Conservation (phyloP, 2,113 vertebrate species). For the Psettodes erumei region DNA sequence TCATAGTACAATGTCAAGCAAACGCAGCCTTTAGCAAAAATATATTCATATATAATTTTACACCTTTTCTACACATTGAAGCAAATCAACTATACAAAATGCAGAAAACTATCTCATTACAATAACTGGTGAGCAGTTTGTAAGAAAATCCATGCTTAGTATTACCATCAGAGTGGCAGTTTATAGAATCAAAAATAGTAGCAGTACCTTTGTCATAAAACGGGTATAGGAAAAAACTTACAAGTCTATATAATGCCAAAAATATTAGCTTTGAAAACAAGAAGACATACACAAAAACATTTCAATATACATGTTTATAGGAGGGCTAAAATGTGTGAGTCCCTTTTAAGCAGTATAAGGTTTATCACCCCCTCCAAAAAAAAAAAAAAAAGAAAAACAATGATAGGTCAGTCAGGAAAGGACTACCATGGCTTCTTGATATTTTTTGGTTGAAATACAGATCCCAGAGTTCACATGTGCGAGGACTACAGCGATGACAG, state of each 20-base stretch:
- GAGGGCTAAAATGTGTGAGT: conserved; percentile 36
- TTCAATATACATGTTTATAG: conserved; percentile 47
- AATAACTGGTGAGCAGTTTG: conserved; percentile 24
- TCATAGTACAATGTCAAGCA: conserved; percentile 50
- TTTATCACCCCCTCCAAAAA: too few species aligned
- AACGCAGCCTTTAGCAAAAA: conserved; percentile 74
- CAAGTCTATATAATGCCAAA: conserved; percentile 62
- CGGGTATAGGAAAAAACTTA: conserved; percentile 65
- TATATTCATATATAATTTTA: conserved; percentile 77
- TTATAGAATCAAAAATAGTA: conserved; percentile 54
- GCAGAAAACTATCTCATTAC: conserved; percentile 56
- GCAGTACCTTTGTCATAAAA: conserved; percentile 66
- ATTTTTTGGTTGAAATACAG: conserved; percentile 68
- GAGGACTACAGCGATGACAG: conserved; percentile 27
- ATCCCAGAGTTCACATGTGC: conserved; percentile 61
- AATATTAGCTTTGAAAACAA: conserved; percentile 67
- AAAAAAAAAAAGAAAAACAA: conserved; percentile 6
- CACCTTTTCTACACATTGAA: conserved; percentile 59
- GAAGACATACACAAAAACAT: conserved; percentile 42
- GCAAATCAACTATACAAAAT: conserved; percentile 74
- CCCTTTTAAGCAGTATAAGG: conserved; percentile 50
- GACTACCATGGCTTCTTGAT: conserved; percentile 54
- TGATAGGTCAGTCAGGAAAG: not conserved
- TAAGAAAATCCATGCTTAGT: conserved; percentile 49
- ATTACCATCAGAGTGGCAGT: conserved; percentile 49